Evolutionary conservation across 37 sponge, comb jelly and placozoan genomes (phyloP).

Genomic region (Halichondria panicea): DNA sequence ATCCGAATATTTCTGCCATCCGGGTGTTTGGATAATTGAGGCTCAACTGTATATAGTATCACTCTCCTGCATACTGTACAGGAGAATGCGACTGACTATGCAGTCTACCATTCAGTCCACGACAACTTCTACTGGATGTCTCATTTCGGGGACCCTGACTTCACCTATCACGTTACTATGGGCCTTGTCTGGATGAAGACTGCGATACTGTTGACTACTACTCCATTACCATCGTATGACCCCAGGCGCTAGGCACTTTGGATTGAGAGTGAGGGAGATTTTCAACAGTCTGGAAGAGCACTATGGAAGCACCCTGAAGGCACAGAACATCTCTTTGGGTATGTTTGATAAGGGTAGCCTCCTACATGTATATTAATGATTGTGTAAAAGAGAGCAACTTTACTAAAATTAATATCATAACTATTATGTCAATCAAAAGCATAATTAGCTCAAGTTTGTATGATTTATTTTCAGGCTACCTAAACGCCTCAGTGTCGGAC

Average conservation of each 20-base stretch:
- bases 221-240: conserved; percentile 57
- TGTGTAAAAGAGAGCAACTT: no score
- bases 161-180: conserved; percentile 53
- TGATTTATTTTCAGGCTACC: conserved; percentile 8
- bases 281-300: conserved; percentile 14
- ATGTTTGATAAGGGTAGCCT: neutral
- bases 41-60: no score
- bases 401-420: no score
- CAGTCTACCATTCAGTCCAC: conserved; percentile 80
- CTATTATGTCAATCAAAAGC: neutral
- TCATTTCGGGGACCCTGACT: conserved; percentile 45
- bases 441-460: no score
- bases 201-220: conserved; percentile 41
- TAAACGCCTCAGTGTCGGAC: neutral
- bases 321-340: conserved; percentile 34
- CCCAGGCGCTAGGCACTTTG: conserved; percentile 35
- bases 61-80: neutral
- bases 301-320: conserved; percentile 12
- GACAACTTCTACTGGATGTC: conserved; percentile 70
- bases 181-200: conserved; percentile 56
- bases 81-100: conserved; percentile 26
- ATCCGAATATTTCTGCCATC: no score
- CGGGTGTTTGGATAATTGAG: no score
- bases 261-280: conserved; percentile 18
- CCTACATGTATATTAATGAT: no score